Percentiles rank a stretch among this genome's conserved stretches.
Evolutionary conservation across 2,888 invertebrate genomes (phyloP).

Genomic region (Marronus borbonicus): DNA sequence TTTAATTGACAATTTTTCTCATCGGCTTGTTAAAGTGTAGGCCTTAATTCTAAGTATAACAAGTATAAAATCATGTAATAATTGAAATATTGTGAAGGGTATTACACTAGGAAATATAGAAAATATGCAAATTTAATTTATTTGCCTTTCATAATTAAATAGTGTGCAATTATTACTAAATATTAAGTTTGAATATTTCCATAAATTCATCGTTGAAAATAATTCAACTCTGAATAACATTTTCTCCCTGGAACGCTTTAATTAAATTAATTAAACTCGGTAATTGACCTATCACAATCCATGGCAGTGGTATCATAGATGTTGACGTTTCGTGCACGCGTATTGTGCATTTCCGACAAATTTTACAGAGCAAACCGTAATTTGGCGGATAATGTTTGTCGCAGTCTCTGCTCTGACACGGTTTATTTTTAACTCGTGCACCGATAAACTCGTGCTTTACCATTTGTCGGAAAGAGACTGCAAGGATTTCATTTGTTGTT

Average conservation of each 20-base stretch:
- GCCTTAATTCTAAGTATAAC: too few relatives aligned
- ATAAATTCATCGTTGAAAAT: background rate
- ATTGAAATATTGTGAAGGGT: too few relatives aligned
- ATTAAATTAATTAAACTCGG: conserved; percentile 26
- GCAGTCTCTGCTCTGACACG: conserved; percentile 12
- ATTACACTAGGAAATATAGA: too few relatives aligned
- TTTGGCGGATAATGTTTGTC: conserved; percentile 33
- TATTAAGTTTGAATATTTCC: too few relatives aligned
- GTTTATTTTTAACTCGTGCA: conserved; percentile 33
- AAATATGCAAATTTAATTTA: too few relatives aligned
- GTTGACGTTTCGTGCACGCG: conserved; percentile 11
- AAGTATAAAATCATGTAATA: too few relatives aligned
- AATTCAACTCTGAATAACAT: background rate
- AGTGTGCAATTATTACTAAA: too few relatives aligned
- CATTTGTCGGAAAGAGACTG: conserved; percentile 37
- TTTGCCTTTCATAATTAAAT: too few relatives aligned
- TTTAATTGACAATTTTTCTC: too few relatives aligned
- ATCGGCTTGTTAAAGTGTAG: too few relatives aligned
- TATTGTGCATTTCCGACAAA: conserved; percentile 16
- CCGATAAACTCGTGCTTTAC: conserved; percentile 37
- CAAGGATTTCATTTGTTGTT: conserved; percentile 41
- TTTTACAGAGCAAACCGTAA: conserved; percentile 32
- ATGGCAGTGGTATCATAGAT: conserved; percentile 6
- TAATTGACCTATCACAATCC: conserved; percentile 20
- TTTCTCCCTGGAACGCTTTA: background rate